Evolutionary conservation across 2,113 vertebrate genomes (phyloP).

Genomic region (Nymphicus hollandicus): DNA sequence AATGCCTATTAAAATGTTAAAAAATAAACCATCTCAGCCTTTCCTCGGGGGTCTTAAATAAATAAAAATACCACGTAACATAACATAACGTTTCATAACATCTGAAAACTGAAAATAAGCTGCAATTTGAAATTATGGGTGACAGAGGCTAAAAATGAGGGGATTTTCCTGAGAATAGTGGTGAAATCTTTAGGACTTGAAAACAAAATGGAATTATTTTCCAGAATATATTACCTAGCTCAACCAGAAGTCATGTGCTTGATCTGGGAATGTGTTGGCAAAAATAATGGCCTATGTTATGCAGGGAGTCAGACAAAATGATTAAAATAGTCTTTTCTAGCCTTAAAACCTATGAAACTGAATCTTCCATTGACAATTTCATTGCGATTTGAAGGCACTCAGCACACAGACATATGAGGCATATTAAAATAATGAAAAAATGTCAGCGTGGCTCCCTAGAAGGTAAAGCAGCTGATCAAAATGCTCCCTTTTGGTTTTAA

Average conservation of each 20-base stretch:
- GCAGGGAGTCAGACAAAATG: background rate
- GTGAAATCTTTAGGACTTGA: background rate
- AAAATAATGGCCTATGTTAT: background rate
- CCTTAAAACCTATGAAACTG: background rate
- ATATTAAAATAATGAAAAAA: background rate
- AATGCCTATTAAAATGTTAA: background rate
- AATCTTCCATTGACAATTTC: background rate
- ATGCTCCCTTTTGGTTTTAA: background rate
- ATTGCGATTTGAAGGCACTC: background rate
- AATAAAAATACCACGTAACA: background rate
- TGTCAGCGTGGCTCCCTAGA: rapidly evolving
- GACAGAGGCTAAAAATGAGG: background rate
- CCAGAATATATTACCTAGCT: background rate
- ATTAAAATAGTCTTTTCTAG: background rate
- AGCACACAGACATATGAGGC: background rate
- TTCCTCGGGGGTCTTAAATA: background rate
- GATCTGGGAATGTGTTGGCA: background rate
- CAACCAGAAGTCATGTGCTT: background rate
- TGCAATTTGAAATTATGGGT: background rate
- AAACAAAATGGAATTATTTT: background rate
- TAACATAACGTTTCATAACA: background rate
- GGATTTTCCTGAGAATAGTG: background rate
- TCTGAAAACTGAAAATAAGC: background rate
- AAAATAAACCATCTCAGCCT: background rate
- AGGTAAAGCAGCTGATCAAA: background rate